Base-by-base conservation (phyloP, 1,140 invertebrate species). In the Neodiprion lecontei region DNA sequence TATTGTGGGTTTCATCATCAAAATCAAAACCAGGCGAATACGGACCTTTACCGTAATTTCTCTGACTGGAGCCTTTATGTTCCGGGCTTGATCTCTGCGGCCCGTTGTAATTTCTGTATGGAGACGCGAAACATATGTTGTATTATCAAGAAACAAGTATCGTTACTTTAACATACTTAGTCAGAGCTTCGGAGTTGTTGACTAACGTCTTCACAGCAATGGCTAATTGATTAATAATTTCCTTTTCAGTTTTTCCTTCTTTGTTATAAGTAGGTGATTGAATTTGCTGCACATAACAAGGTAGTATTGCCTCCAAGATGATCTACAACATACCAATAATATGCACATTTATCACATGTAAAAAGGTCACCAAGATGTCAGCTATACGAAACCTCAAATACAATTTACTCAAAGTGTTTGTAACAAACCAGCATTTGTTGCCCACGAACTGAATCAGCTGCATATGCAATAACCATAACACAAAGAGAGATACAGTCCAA, bases 381-480 rank as follows among this genome's bases (percentile, higher is more conserved):
- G 17, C 72, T 9, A 0, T 7, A 5, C 28, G 17, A 40, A 3
- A 0, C 28, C 28, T 40, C 1, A 40, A 40, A 40, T 40, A 40
- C 14, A 28, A 7, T 14, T 12, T 17, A 21, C 8, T 48, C 70
- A 72, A 21, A n/a, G 49, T 14, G 17, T 68, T 72, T 68, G 71
- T 65, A 74, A 86, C 89, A 90, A 86, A 95, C 95, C 85, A 99
- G 90, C 98, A 99, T 99, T 89, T 99, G 98, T 87, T 98, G 96
- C 53, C 97, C 97, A 77, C 99, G 90, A 69, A 95, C 92, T 67
- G 97, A 98, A 88, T 99, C 98, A 14, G 98, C 95, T 1, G 98
- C 95, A 89, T 99, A 99, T 1, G 97, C 97, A 14, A 99, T 96
- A 0, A 99, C 98, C 92, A 99, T 99, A 0, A 99, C 97, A 84